Evolutionary conservation across 2,888 invertebrate genomes (phyloP).

Genomic region (Acronicta leporina): DNA sequence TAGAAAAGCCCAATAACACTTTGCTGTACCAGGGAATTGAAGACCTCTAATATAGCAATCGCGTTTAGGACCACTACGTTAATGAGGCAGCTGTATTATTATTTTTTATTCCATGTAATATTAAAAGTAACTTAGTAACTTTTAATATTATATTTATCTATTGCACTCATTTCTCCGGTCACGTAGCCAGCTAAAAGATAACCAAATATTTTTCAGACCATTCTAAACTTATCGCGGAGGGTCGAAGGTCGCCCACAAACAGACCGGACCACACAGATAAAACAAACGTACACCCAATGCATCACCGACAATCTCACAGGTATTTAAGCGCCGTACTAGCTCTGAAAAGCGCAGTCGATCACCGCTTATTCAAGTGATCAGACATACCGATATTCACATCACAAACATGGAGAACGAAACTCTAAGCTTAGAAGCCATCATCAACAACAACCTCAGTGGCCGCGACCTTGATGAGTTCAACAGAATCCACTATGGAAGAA

Average conservation of each 20-base stretch:
- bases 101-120: too few species aligned
- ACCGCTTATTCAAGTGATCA: constrained; percentile 50
- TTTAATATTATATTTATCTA: too few species aligned
- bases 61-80: too few species aligned
- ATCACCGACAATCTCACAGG: constrained; percentile 56
- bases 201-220: constrained; percentile 76
- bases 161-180: constrained; percentile 26
- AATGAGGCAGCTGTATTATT: too few species aligned
- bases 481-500: constrained; percentile 82
- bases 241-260: constrained; percentile 74
- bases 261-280: constrained; percentile 73
- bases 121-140: neutral
- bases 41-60: too few species aligned
- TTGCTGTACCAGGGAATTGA: too few species aligned
- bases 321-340: constrained; percentile 72
- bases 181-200: constrained; percentile 57
- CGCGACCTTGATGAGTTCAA: constrained; percentile 84
- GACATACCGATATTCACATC: constrained; percentile 33
- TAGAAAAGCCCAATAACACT: too few species aligned
- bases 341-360: constrained; percentile 64
- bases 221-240: constrained; percentile 70
- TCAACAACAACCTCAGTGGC: constrained; percentile 81
- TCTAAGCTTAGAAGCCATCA: constrained; percentile 79
- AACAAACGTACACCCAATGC: constrained; percentile 57
- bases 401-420: constrained; percentile 82